Conservation (phyloP, 64 coral and sea anemone genomes). For the Actinia equina region DNA sequence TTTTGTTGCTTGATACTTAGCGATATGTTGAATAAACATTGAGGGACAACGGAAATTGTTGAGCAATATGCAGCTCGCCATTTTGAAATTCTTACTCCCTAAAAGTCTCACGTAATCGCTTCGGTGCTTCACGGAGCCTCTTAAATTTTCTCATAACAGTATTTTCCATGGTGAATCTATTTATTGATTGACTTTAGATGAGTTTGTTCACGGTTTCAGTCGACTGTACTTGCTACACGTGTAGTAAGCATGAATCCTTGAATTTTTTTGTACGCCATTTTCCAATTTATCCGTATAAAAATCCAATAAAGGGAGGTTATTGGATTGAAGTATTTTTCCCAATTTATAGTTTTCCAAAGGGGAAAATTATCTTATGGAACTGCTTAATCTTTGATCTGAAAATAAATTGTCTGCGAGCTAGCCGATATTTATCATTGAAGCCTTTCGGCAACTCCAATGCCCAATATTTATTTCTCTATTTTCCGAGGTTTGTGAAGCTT, state of each 20-base stretch:
- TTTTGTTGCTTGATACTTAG: neutral
- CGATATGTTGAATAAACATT: conserved; percentile 8
- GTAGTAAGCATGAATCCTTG: neutral
- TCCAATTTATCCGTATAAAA: neutral
- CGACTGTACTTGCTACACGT: neutral
- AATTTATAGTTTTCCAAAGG: neutral
- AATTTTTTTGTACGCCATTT: neutral
- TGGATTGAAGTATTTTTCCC: neutral
- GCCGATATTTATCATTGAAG: neutral
- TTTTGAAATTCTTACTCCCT: conserved; percentile 1
- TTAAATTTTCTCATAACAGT: neutral
- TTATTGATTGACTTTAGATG: neutral
- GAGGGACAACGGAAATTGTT: neutral
- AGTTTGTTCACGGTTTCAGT: neutral
- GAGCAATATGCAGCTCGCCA: conserved; percentile 9
- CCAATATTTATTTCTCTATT: neutral
- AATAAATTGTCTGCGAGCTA: neutral
- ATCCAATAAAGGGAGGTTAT: neutral
- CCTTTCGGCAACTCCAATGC: neutral
- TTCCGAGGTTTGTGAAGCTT: neutral
- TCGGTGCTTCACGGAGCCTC: neutral
- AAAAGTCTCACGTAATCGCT: neutral
- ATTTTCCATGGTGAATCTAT: neutral
- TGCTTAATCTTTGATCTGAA: neutral
- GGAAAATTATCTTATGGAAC: neutral